Base-by-base conservation (phyloP, 2,888 invertebrate genomes). In the Ophion slaviceki region DNA sequence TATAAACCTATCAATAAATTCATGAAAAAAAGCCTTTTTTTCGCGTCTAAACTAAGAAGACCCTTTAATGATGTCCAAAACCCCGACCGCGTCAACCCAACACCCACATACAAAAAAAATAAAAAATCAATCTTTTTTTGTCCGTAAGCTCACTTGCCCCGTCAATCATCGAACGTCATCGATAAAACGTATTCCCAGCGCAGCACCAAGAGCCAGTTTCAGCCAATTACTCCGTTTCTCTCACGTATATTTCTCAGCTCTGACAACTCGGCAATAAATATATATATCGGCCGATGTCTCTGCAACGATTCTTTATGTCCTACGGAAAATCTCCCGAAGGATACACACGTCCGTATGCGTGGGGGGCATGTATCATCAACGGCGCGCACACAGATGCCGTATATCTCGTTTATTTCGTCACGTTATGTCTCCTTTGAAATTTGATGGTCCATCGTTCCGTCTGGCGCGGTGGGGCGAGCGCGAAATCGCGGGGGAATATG, bases 361-460 rank as follows among this genome's bases (percentile, higher is more conserved):
- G 47, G 45, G 45, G 32, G n/a, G 40, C 59, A 59, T 36, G n/a
- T 17, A 47, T 53, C 5, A 8, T 71, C n/a, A n/a, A 59, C 40
- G n/a, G n/a, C n/a, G 57, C 11, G 20, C 32, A 72, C 11, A 40
- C 57, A 20, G 45, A 20, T 57, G 20, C 47, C 20, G 32, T 20
- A 57, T 7, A 53, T 70, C 76, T 45, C 45, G 53, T 64, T 68
- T 78, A 85, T 74, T 78, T 82, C 78, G 57, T 77, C 68, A 24
- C 77, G 79, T 87, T 76, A 81, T 77, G 68, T 82, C 80, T 59
- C 75, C 62, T 71, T 59, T 74, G 59, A 80, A 80, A 83, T 82
- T 82, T 83, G 82, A 86, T 80, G 80, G 83, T 83, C 68, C 82
- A 82, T 85, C 79, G 82, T 76, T 86, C 66, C 72, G 47, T 61